These are phyloP conservation scores for Pteropus rufus DNA, from an alignment of 2,797 vertebrate species.

Conservation along the genomic window DNA sequence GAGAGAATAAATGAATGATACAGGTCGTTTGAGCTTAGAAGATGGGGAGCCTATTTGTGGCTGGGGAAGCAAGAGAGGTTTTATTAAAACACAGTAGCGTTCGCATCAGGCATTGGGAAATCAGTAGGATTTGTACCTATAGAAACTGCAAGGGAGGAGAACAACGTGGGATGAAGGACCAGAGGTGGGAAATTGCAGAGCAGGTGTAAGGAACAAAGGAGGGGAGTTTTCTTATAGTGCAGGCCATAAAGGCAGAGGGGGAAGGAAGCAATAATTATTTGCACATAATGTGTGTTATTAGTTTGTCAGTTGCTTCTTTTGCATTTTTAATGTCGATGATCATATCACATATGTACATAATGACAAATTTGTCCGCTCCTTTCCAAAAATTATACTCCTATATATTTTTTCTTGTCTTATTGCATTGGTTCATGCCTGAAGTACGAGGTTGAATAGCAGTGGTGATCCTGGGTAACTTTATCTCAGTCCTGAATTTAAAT, in stretches of 20 bases:
- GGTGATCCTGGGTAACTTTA: background rate
- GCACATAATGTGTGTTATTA: background rate
- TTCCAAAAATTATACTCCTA: background rate
- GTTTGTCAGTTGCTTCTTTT: background rate
- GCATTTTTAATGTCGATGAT: background rate
- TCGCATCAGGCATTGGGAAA: background rate
- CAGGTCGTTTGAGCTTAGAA: background rate
- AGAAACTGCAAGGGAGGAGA: background rate
- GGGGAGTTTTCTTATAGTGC: background rate
- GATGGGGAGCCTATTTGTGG: background rate
- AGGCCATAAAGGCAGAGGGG: background rate
- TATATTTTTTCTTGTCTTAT: constrained; percentile 25
- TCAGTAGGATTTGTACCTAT: background rate
- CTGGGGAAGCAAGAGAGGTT: background rate
- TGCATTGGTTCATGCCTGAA: background rate
- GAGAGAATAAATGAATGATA: background rate
- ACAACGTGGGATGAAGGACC: background rate
- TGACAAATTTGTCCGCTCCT: background rate
- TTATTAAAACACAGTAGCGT: background rate
- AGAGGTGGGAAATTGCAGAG: background rate
- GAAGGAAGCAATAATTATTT: background rate
- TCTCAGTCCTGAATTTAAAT: background rate
- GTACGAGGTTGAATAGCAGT: background rate
- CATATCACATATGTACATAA: background rate
- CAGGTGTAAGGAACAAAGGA: background rate